Conservation (phyloP, 2,113 vertebrate species). For the Microcebus jonahi region DNA sequence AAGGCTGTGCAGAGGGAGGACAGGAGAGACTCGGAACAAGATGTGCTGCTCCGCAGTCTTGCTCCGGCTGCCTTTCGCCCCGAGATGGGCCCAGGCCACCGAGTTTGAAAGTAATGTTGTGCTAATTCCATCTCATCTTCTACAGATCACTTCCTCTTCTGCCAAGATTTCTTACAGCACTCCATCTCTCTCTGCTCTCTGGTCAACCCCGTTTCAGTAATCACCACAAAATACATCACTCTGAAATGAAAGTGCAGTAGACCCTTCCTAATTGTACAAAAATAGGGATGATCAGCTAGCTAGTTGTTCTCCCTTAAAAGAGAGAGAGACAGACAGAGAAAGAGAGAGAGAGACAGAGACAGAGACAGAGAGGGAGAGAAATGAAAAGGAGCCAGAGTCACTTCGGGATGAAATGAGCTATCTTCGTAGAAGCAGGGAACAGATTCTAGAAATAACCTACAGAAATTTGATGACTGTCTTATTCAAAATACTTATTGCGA, state of each 20-base stretch:
- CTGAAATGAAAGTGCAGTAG: background rate
- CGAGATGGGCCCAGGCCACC: background rate
- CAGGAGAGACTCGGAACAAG: background rate
- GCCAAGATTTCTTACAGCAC: background rate
- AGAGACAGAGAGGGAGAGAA: background rate
- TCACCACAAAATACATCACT: background rate
- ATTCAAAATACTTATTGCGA: background rate
- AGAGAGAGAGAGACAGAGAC: background rate
- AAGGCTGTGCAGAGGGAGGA: too few relatives aligned
- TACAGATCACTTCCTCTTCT: background rate
- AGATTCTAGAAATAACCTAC: constrained; percentile 3
- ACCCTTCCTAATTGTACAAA: background rate
- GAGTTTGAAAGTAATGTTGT: background rate
- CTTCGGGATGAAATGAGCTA: background rate
- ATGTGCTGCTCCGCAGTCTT: fast-evolving
- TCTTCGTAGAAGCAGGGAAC: background rate
- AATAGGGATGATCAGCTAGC: background rate
- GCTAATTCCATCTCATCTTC: background rate
- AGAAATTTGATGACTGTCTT: background rate
- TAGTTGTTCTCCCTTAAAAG: background rate
- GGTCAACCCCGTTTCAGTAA: background rate
- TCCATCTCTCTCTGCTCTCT: background rate
- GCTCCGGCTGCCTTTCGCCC: background rate
- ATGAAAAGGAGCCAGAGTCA: background rate
- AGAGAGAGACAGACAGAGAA: background rate